These are phyloP conservation scores for Eulemur rubriventer DNA, from an alignment of 2,797 vertebrate species.

Conservation along the genomic window DNA sequence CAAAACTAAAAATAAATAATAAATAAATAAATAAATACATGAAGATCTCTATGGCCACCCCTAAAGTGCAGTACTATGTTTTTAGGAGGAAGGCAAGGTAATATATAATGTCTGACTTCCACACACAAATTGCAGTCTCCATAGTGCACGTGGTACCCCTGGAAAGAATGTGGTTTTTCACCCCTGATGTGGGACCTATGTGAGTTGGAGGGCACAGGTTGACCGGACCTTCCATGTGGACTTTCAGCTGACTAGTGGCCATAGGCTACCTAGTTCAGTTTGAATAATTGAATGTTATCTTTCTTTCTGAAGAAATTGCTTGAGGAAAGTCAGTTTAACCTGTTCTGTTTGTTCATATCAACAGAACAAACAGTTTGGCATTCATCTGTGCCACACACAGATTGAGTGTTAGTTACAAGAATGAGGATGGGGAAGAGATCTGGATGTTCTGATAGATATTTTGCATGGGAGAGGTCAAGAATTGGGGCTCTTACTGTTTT, in stretches of 20 bases:
- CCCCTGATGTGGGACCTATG: background rate
- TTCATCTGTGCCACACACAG: background rate
- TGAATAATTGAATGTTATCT: background rate
- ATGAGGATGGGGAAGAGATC: no score
- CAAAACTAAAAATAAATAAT: no score
- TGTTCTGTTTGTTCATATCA: background rate
- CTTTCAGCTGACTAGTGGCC: background rate
- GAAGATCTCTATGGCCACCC: background rate
- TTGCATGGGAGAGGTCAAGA: background rate
- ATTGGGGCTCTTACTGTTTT: background rate
- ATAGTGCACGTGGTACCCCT: background rate
- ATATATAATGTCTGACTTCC: background rate
- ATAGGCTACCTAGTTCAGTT: background rate
- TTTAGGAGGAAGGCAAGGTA: background rate
- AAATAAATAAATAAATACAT: no score
- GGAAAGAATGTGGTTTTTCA: background rate
- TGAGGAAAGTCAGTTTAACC: background rate
- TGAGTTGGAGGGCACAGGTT: background rate
- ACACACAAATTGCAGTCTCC: background rate
- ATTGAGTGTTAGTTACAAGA: background rate
- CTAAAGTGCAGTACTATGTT: background rate
- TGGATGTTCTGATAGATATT: background rate
- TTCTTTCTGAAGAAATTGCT: background rate
- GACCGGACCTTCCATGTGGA: background rate
- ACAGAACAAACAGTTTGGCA: background rate